A percentile compares a stretch with the other conserved stretches of the same genome.
phyloP scores from a whole-genome alignment of 2,113 vertebrate species.

The Tachuris rubrigastra region DNA sequence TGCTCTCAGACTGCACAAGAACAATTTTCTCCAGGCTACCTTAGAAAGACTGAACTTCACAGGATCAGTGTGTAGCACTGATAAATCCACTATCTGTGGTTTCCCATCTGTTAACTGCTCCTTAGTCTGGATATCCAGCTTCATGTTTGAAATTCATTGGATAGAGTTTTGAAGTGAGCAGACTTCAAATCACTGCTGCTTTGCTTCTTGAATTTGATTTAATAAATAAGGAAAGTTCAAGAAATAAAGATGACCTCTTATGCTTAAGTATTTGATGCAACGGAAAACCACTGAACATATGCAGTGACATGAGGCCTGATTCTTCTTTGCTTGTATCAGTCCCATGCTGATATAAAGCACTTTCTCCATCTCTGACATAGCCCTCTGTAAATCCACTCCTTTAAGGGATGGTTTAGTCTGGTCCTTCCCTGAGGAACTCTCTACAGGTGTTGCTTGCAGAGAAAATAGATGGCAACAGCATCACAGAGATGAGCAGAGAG shows the following conservation, averaged over 20 bases:
- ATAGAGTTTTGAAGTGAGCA: background rate
- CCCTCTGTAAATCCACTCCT: background rate
- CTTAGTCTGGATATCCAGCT: background rate
- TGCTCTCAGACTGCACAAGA: background rate
- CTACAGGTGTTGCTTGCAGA: background rate
- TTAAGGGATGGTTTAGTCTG: background rate
- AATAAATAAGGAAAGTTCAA: background rate
- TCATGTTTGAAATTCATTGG: background rate
- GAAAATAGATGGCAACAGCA: background rate
- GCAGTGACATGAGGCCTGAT: background rate
- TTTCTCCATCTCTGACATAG: background rate
- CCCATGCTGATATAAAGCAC: background rate
- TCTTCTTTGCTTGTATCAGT: background rate
- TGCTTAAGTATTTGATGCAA: background rate
- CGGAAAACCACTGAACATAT: background rate
- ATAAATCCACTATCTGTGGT: slow-evolving; percentile 29
- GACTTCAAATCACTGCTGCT: background rate
- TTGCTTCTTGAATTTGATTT: background rate
- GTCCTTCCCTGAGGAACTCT: background rate
- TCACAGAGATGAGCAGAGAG: background rate
- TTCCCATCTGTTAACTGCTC: slow-evolving; percentile 32
- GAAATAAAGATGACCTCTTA: background rate
- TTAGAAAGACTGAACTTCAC: background rate
- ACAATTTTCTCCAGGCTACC: background rate
- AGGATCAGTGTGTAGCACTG: background rate